Evolutionary conservation across 2,113 vertebrate species (phyloP).

Genomic region (Scophthalmus maximus): DNA sequence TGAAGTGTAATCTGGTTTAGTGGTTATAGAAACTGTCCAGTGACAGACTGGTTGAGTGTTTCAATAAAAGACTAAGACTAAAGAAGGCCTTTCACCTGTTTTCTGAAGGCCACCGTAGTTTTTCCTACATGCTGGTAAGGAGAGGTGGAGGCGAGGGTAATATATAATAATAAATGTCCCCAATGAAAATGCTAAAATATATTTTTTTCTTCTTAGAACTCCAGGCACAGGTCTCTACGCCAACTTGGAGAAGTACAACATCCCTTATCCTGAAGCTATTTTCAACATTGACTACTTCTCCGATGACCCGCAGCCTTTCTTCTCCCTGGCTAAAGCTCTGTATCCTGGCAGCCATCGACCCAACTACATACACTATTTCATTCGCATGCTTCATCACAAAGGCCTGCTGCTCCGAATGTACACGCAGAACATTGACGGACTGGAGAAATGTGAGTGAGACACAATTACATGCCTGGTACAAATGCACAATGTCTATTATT

Average conservation of each 20-base stretch:
- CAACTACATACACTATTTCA: constrained; percentile 76
- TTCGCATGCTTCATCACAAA: constrained; percentile 83
- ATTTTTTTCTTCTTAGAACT: constrained; percentile 62
- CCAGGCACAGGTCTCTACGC: constrained; percentile 84
- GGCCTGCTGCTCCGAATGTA: constrained; percentile 85
- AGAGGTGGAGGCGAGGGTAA: too few relatives aligned
- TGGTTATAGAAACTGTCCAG: background rate
- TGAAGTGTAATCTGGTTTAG: too few relatives aligned
- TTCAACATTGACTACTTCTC: constrained; percentile 85
- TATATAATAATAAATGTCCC: background rate
- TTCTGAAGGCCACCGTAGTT: too few relatives aligned
- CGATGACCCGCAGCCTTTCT: constrained; percentile 79
- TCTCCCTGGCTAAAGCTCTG: constrained; percentile 81
- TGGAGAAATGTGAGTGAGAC: constrained; percentile 81
- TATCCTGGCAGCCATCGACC: constrained; percentile 82
- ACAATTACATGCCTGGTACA: background rate
- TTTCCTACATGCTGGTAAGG: too few relatives aligned
- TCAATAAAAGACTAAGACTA: too few relatives aligned
- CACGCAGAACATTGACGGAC: constrained; percentile 87
- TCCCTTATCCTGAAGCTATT: constrained; percentile 83
- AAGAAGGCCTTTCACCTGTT: background rate
- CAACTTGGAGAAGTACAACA: constrained; percentile 83
- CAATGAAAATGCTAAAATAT: background rate
- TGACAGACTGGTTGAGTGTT: too few relatives aligned
- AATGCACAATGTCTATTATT: background rate